These are phyloP conservation scores for Tauraco hartlaubi DNA, from an alignment of 2,797 vertebrate genomes.

Conservation along the genomic window DNA sequence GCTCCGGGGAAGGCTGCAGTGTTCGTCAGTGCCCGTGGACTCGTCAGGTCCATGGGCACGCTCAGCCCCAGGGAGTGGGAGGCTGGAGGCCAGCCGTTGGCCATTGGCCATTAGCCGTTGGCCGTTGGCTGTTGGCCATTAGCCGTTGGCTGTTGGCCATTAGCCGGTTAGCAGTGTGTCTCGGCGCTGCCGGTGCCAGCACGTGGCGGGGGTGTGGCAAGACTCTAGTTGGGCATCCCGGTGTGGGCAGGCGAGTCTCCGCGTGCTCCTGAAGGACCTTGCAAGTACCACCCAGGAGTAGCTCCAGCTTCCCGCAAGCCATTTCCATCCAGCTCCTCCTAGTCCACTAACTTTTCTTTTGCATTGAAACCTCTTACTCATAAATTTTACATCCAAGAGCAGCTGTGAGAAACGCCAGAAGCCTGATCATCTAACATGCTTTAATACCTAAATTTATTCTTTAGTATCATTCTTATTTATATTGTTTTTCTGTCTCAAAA, in stretches of 20 bases:
- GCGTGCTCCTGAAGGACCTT: not conserved
- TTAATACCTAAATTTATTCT: conserved; percentile 36
- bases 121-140: not conserved
- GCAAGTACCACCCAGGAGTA: not conserved
- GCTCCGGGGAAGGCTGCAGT: not conserved
- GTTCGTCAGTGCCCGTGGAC: accelerated
- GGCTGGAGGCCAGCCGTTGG: not conserved
- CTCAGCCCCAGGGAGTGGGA: not conserved
- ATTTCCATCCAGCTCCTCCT: conserved; percentile 54
- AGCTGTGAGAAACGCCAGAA: conserved; percentile 45
- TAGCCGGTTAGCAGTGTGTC: not conserved
- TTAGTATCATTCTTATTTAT: conserved; percentile 71
- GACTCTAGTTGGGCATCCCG: not conserved
- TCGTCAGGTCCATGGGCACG: not conserved
- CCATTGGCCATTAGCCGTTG: no score
- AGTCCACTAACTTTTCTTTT: conserved; percentile 18
- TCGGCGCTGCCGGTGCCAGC: not conserved
- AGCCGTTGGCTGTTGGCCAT: not conserved
- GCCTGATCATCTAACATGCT: conserved; percentile 46
- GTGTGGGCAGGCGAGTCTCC: not conserved
- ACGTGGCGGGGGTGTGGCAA: not conserved
- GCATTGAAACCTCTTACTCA: conserved; percentile 50
- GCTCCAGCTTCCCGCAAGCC: conserved; percentile 36
- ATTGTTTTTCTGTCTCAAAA: conserved; percentile 71
- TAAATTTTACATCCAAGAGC: conserved; percentile 34